A percentile compares a stretch with the other conserved stretches of the same genome.
These are phyloP conservation scores for Lysiphlebus fabarum DNA, from an alignment of 1,140 invertebrate genomes.

Conservation along the genomic window DNA sequence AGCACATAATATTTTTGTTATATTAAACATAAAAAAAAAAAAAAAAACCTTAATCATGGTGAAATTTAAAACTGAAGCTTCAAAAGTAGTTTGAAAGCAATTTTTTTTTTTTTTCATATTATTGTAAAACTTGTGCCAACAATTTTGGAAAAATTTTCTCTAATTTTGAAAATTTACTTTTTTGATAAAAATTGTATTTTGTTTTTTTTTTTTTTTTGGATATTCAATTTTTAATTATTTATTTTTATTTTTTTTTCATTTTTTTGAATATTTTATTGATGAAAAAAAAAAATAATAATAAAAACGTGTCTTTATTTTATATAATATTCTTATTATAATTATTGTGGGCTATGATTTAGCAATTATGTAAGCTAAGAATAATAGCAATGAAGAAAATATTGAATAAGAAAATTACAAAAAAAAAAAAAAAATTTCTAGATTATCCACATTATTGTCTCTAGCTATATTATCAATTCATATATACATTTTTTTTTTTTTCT, in stretches of 20 bases:
- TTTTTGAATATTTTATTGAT: neutral
- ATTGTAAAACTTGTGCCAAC: no score
- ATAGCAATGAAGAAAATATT: neutral
- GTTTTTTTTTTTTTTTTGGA: slow-evolving; percentile 5
- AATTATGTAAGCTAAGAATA: slow-evolving; percentile 5
- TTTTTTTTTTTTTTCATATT: no score
- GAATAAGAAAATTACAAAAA: neutral
- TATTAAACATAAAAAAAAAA: no score
- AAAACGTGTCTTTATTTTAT: slow-evolving; percentile 27
- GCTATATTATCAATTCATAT: neutral
- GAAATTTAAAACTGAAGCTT: no score
- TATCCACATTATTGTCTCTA: neutral
- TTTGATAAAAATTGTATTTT: slow-evolving; percentile 7
- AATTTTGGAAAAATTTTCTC: no score
- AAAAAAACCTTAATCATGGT: no score
- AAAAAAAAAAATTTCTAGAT: neutral
- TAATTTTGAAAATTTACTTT: neutral
- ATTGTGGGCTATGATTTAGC: slow-evolving; percentile 16
- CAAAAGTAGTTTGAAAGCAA: no score
- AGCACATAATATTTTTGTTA: no score
- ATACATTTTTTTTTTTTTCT: no score
- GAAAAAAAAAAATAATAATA: no score
- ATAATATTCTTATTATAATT: slow-evolving; percentile 13
- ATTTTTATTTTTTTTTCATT: neutral
- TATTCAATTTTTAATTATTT: neutral